These are phyloP conservation scores for Callimorpha dominula DNA, from an alignment of 2,888 invertebrate species.

Conservation along the genomic window DNA sequence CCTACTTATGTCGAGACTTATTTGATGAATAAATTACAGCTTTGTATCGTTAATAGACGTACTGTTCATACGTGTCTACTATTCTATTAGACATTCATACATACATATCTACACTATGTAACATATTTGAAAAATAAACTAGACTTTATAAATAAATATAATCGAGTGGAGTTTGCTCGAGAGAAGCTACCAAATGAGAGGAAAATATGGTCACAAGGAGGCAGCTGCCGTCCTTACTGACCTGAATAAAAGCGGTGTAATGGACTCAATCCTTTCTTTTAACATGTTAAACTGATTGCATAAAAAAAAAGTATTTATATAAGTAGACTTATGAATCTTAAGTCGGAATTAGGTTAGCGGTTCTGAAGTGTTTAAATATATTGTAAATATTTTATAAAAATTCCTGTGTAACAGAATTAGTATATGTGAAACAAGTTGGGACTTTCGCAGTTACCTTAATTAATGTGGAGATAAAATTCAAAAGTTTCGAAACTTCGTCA, in stretches of 20 bases:
- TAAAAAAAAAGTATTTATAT: background rate
- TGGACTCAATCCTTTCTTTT: conserved; percentile 11
- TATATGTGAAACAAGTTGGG: background rate
- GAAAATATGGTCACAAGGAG: conserved; percentile 34
- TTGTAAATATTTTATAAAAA: background rate
- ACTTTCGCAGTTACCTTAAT: too few species aligned
- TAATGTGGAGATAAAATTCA: too few species aligned
- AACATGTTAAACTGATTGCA: conserved; percentile 24
- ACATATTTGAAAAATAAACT: background rate
- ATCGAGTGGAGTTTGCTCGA: conserved; percentile 8
- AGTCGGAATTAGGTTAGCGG: too few species aligned
- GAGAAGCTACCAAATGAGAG: conserved; percentile 30
- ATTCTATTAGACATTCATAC: background rate
- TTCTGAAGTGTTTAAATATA: too few species aligned
- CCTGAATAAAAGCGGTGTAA: conserved; percentile 23
- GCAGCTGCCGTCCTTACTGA: conserved; percentile 35
- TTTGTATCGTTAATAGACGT: conserved; percentile 12
- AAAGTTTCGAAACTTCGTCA: background rate
- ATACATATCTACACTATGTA: background rate
- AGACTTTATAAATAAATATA: background rate
- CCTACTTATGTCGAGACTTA: conserved; percentile 34
- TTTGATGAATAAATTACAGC: conserved; percentile 44
- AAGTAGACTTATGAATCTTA: too few species aligned
- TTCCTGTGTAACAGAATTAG: background rate
- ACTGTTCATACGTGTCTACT: background rate